Evolutionary conservation across 2,888 invertebrate species (phyloP).

Genomic region (Sarcophaga caerulescens): DNA sequence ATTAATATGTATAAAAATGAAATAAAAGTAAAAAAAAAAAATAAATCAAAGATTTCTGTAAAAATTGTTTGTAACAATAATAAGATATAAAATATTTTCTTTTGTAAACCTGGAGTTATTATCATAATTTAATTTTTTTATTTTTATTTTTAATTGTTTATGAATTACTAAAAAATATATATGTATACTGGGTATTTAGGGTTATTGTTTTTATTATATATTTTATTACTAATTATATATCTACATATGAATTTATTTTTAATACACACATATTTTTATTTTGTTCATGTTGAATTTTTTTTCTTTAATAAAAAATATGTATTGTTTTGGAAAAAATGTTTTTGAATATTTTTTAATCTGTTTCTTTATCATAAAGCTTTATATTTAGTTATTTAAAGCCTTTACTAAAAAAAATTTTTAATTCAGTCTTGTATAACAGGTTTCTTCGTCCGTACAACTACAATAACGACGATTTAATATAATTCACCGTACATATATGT

Average conservation of each 20-base stretch:
- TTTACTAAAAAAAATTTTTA: no score
- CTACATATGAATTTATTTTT: background rate
- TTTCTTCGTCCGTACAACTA: no score
- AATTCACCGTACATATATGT: no score
- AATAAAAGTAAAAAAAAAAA: conserved; percentile 16
- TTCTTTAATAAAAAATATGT: conserved; percentile 26
- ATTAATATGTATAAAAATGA: conserved; percentile 53
- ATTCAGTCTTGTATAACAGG: no score
- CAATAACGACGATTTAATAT: no score
- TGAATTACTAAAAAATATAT: background rate
- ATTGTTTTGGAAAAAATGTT: conserved; percentile 11
- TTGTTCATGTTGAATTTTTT: conserved; percentile 41
- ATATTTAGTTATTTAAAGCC: no score
- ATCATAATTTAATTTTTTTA: conserved; percentile 4
- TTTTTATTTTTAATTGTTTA: background rate
- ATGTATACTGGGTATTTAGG: conserved; percentile 12
- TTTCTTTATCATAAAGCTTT: background rate
- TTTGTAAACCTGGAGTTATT: conserved; percentile 34
- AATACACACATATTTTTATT: background rate
- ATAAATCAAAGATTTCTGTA: conserved; percentile 45
- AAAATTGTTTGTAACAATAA: conserved; percentile 32
- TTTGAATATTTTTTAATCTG: background rate
- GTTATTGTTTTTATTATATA: background rate
- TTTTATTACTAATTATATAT: background rate
- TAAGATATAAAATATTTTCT: conserved; percentile 3